These are phyloP conservation scores for Phrynosoma platyrhinos DNA, from an alignment of 2,113 vertebrate species.

Conservation along the genomic window DNA sequence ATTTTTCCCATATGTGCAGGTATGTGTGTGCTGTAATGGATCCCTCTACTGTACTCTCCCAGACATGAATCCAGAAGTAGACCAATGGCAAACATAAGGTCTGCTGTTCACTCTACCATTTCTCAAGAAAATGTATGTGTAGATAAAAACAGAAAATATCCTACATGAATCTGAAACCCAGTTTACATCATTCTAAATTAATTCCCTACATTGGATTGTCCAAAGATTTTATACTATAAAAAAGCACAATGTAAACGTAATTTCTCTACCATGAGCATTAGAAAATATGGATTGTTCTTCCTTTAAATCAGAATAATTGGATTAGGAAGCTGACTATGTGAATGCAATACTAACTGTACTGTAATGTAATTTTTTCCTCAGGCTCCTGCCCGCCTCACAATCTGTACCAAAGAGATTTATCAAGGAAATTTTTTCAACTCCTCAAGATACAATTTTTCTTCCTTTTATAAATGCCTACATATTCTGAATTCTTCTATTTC, in stretches of 20 bases:
- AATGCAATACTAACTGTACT: conserved; percentile 50
- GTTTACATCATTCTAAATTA: not conserved
- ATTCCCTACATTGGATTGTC: conserved; percentile 3
- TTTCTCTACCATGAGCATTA: conserved; percentile 34
- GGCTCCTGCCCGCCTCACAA: conserved; percentile 41
- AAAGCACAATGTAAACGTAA: conserved; percentile 13
- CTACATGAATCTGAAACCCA: not conserved
- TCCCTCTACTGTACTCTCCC: not conserved
- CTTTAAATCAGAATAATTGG: conserved; percentile 64
- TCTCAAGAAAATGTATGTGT: not conserved
- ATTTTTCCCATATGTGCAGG: too few relatives aligned
- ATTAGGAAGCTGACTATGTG: conserved; percentile 53
- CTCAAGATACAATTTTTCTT: conserved; percentile 19
- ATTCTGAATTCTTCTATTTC: not conserved
- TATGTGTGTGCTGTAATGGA: too few relatives aligned
- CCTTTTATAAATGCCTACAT: conserved; percentile 4
- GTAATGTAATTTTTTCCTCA: conserved; percentile 43
- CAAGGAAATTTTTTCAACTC: conserved; percentile 25
- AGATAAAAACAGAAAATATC: not conserved
- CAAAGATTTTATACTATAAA: conserved; percentile 29
- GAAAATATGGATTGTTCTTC: conserved; percentile 58
- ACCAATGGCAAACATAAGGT: not conserved
- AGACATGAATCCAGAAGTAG: not conserved
- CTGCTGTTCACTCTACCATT: conserved; percentile 12
- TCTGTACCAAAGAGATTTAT: conserved; percentile 30